Evolutionary conservation across 2,888 invertebrate genomes (phyloP).

Genomic region (Drosophila barbarae): DNA sequence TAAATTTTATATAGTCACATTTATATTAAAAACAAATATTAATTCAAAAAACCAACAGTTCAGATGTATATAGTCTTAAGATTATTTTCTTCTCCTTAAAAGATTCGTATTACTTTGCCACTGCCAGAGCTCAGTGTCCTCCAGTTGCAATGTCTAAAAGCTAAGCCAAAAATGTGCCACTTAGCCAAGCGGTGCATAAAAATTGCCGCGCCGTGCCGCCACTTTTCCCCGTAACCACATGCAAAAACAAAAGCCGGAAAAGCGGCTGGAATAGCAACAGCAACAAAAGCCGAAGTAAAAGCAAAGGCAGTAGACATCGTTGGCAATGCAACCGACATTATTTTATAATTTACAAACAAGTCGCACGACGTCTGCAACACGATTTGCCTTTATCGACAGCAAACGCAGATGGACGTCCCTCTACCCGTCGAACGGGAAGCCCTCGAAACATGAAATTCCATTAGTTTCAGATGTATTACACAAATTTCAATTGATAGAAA

Average conservation of each 20-base stretch:
- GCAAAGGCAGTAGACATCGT: constrained; percentile 36
- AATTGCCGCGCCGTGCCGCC: constrained; percentile 49
- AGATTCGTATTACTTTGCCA: not conserved
- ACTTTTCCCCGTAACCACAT: constrained; percentile 15
- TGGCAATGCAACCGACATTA: constrained; percentile 72
- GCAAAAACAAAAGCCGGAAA: constrained; percentile 26
- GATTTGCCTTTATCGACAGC: constrained; percentile 64
- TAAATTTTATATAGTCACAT: not conserved
- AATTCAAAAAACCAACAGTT: not conserved
- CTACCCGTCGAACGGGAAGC: not conserved
- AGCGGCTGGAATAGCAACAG: not conserved
- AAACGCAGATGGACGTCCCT: constrained; percentile 11
- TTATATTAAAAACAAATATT: not conserved
- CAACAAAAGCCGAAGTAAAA: constrained; percentile 5
- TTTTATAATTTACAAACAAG: constrained; percentile 73
- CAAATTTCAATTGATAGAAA: constrained; percentile 63
- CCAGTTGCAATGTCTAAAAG: constrained; percentile 60
- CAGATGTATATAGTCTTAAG: not conserved
- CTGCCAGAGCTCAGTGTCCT: constrained; percentile 26
- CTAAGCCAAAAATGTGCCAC: constrained; percentile 73
- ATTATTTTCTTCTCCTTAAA: not conserved
- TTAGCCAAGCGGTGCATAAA: constrained; percentile 65
- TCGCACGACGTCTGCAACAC: constrained; percentile 58
- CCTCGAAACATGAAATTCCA: constrained; percentile 55
- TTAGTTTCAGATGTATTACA: constrained; percentile 50